These are phyloP conservation scores for Dendrocincla tyrannina DNA, from an alignment of 2,797 vertebrate genomes.

Conservation along the genomic window DNA sequence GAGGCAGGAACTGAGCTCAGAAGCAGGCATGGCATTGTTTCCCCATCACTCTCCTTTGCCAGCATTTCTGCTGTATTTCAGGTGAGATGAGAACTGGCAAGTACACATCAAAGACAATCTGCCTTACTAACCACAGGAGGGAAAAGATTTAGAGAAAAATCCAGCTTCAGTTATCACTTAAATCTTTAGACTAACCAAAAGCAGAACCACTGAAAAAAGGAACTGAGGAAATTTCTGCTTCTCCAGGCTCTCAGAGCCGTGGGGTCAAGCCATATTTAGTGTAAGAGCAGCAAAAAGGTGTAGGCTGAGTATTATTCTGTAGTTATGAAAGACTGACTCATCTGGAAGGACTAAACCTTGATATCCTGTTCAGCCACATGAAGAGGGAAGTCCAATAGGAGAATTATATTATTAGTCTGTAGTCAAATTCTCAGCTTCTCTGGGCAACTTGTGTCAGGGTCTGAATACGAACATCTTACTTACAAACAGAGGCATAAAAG, in stretches of 20 bases:
- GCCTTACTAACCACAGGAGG: background rate
- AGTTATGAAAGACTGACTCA: background rate
- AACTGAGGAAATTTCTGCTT: background rate
- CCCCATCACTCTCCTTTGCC: background rate
- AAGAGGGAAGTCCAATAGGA: background rate
- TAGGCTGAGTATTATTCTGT: background rate
- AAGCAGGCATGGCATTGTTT: background rate
- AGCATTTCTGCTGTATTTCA: background rate
- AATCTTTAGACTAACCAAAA: slow-evolving; percentile 1
- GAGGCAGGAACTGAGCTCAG: background rate
- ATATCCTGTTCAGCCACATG: background rate
- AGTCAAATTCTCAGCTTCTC: background rate
- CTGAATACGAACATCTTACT: background rate
- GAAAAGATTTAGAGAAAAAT: background rate
- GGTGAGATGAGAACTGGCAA: background rate
- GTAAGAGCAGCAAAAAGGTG: background rate
- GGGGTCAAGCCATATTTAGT: background rate
- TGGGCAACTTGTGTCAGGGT: background rate
- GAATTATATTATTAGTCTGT: background rate
- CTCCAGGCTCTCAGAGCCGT: background rate
- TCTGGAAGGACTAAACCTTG: background rate
- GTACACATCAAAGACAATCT: background rate
- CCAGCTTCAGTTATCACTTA: background rate
- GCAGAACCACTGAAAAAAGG: slow-evolving; percentile 20
- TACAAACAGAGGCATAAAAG: background rate